Evolutionary conservation across 2,888 invertebrate genomes (phyloP).

Genomic region (Melangyna quadrimaculata): DNA sequence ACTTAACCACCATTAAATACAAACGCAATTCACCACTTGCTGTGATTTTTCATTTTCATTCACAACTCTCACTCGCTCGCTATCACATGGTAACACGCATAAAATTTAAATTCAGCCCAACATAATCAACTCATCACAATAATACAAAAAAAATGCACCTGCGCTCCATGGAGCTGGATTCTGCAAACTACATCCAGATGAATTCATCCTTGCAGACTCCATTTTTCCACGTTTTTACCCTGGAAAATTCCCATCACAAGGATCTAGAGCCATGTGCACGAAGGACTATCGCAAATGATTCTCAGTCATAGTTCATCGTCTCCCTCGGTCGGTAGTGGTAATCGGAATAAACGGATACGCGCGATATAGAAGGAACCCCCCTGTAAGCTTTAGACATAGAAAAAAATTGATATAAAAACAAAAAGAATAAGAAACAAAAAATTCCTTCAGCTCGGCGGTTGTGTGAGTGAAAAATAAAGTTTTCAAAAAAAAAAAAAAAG

Average conservation of each 20-base stretch:
- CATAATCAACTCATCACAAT: neutral
- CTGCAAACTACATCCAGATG: conserved; percentile 59
- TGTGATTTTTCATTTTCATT: conserved; percentile 36
- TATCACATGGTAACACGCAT: conserved; percentile 55
- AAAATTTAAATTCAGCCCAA: neutral
- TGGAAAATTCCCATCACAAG: conserved; percentile 50
- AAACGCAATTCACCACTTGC: conserved; percentile 1
- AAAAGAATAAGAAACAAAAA: conserved; percentile 8
- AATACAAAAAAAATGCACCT: conserved; percentile 41
- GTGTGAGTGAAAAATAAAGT: conserved; percentile 41
- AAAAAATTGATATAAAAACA: conserved; percentile 14
- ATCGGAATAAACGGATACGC: conserved; percentile 56
- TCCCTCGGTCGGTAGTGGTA: conserved; percentile 69
- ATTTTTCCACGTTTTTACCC: conserved; percentile 31
- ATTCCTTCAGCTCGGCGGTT: conserved; percentile 21
- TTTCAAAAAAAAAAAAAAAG: neutral
- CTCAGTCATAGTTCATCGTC: conserved; percentile 70
- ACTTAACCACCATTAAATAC: neutral
- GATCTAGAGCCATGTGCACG: conserved; percentile 42
- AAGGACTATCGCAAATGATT: conserved; percentile 47
- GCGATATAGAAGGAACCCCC: conserved; percentile 28
- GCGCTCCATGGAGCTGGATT: conserved; percentile 57
- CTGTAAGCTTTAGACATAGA: conserved; percentile 46
- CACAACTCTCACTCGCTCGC: conserved; percentile 9
- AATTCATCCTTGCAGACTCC: conserved; percentile 58